phyloP scores from a whole-genome alignment of 2,888 invertebrate species.

The Troglohyphantes excavatus region DNA sequence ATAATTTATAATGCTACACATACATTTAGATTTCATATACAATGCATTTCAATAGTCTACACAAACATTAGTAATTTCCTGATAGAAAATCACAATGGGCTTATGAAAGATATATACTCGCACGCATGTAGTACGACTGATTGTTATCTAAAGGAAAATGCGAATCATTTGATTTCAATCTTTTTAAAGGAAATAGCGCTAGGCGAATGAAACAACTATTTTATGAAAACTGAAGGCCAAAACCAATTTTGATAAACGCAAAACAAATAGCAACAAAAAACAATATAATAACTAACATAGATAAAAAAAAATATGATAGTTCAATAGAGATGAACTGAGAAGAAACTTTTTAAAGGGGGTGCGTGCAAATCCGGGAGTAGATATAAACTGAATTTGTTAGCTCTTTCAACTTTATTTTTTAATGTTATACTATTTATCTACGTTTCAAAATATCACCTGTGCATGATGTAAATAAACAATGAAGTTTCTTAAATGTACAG shows the following conservation, averaged over 20 bases:
- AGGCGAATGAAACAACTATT: background rate
- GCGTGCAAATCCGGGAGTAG: too few relatives aligned
- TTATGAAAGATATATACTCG: background rate
- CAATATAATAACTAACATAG: background rate
- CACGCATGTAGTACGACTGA: background rate
- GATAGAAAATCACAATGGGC: background rate
- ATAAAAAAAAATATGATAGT: too few relatives aligned
- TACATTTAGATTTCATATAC: background rate
- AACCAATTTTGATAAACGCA: background rate
- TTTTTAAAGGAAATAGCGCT: background rate
- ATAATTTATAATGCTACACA: too few relatives aligned
- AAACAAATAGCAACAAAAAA: background rate
- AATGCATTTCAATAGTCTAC: background rate
- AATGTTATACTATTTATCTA: constrained; percentile 40
- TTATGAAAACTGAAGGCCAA: background rate
- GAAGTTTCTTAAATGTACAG: constrained; percentile 11
- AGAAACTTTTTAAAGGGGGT: too few relatives aligned
- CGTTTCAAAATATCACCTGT: constrained; percentile 66
- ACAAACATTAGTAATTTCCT: background rate
- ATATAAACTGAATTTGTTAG: background rate
- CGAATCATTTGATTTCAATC: background rate
- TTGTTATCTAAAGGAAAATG: constrained; percentile 1
- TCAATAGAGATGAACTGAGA: too few relatives aligned
- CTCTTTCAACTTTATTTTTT: background rate
- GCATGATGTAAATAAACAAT: constrained; percentile 63